A percentile compares a stretch with the other conserved stretches of the same genome.
phyloP scores from a whole-genome alignment of 2,797 vertebrate genomes.

The Danio kyathit region DNA sequence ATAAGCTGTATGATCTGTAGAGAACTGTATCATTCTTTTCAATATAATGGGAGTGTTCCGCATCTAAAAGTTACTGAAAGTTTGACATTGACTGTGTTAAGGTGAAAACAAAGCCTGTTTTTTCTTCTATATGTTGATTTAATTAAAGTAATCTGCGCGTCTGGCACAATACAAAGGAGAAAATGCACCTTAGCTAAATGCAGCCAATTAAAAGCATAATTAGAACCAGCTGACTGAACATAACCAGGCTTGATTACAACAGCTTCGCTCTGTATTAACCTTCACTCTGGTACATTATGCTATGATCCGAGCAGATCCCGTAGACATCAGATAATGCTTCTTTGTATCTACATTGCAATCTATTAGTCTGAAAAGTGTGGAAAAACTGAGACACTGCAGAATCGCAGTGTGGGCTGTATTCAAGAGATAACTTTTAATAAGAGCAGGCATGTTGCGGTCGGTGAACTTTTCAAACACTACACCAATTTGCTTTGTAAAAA shows the following conservation, averaged over 20 bases:
- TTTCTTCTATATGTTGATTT: slow-evolving; percentile 1
- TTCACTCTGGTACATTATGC: slow-evolving; percentile 9
- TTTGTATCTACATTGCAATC: slow-evolving; percentile 28
- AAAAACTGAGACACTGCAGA: neutral
- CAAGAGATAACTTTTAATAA: slow-evolving; percentile 4
- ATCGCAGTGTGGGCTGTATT: neutral
- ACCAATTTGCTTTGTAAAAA: neutral
- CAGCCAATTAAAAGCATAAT: slow-evolving; percentile 26
- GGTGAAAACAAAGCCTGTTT: neutral
- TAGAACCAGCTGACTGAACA: slow-evolving; percentile 26
- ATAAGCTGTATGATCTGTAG: neutral
- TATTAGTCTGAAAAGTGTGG: slow-evolving; percentile 1
- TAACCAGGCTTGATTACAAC: slow-evolving; percentile 21
- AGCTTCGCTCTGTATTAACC: neutral
- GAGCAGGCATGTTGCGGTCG: neutral
- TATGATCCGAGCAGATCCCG: neutral
- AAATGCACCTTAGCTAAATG: slow-evolving; percentile 10
- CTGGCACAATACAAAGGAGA: slow-evolving; percentile 14
- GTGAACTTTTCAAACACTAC: neutral
- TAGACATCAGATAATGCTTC: neutral
- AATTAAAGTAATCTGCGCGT: neutral
- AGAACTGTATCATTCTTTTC: neutral
- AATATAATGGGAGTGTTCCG: neutral
- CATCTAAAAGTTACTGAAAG: neutral
- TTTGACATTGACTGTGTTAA: neutral